A percentile compares a stretch with the other conserved stretches of the same genome.
Conservation (phyloP, 1,140 invertebrate species). For the Lucilia cuprina region DNA sequence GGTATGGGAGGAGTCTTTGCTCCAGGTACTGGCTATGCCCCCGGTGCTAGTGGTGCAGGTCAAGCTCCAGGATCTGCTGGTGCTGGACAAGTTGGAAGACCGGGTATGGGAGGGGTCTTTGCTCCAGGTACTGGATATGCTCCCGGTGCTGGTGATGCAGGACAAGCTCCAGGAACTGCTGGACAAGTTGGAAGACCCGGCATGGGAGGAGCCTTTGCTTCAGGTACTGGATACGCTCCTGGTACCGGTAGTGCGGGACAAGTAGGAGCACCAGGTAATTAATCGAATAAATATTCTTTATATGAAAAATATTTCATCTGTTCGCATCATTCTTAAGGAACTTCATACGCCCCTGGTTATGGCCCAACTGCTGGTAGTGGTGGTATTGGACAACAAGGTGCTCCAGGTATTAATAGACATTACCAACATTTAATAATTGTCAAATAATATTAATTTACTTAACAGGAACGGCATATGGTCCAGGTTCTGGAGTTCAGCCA, state of each 20-base stretch:
- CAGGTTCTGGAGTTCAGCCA: constrained; percentile 24
- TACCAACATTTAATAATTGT: neutral
- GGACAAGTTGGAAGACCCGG: neutral
- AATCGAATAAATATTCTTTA: too few species aligned
- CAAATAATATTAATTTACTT: neutral
- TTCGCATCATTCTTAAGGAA: neutral
- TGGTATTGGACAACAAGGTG: constrained; percentile 25
- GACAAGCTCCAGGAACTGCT: neutral
- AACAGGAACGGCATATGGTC: neutral
- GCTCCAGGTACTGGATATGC: constrained; percentile 10
- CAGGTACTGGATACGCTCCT: constrained; percentile 17
- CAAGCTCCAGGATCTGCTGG: neutral
- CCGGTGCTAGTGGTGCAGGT: neutral
- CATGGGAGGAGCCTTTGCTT: neutral
- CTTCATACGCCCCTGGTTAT: neutral
- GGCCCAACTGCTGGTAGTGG: neutral
- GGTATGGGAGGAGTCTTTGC: neutral
- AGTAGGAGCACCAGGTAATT: neutral
- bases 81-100: neutral
- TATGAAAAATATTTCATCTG: too few species aligned
- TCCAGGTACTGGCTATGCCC: neutral
- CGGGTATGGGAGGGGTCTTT: constrained; percentile 11
- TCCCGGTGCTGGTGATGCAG: neutral
- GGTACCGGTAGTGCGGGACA: constrained; percentile 15
- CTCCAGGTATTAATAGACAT: neutral